phyloP scores from a whole-genome alignment of 2,888 invertebrate genomes.

The Drosophila differens region DNA sequence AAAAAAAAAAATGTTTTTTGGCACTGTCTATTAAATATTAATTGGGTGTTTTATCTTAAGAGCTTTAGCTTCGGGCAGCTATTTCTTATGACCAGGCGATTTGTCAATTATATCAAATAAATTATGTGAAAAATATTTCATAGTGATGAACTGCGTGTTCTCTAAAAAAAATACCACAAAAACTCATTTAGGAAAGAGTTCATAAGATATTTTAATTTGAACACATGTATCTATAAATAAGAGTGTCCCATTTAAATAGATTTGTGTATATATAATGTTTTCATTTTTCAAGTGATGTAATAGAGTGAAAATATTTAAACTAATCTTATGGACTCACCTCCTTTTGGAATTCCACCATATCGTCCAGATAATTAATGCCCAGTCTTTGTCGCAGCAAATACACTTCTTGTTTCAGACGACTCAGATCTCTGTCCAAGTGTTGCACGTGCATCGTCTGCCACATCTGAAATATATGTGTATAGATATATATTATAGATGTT shows the following conservation, averaged over 20 bases:
- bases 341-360: conserved; percentile 83
- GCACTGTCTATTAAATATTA: conserved; percentile 19
- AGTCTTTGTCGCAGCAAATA: conserved; percentile 81
- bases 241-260: conserved; percentile 48
- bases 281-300: conserved; percentile 34
- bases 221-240: conserved; percentile 65
- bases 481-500: not conserved
- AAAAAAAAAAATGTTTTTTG: not conserved
- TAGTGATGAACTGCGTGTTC: not conserved
- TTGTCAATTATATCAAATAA: conserved; percentile 32
- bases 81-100: conserved; percentile 25
- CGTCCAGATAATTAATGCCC: conserved; percentile 83
- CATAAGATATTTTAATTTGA: conserved; percentile 44
- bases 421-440: conserved; percentile 80
- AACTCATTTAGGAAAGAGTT: conserved; percentile 28
- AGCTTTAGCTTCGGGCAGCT: conserved; percentile 14
- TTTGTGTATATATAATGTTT: conserved; percentile 2
- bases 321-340: conserved; percentile 71
- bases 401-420: conserved; percentile 74
- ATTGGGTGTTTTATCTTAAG: conserved; percentile 39
- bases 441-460: conserved; percentile 82
- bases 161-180: not conserved
- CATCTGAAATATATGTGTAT: conserved; percentile 65
- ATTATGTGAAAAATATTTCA: conserved; percentile 25
- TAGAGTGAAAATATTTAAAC: conserved; percentile 1